Percentiles rank a stretch among this genome's conserved stretches.
Evolutionary conservation across 23 tunicate species (phyloP).

Genomic region (Halocynthia aurantium): DNA sequence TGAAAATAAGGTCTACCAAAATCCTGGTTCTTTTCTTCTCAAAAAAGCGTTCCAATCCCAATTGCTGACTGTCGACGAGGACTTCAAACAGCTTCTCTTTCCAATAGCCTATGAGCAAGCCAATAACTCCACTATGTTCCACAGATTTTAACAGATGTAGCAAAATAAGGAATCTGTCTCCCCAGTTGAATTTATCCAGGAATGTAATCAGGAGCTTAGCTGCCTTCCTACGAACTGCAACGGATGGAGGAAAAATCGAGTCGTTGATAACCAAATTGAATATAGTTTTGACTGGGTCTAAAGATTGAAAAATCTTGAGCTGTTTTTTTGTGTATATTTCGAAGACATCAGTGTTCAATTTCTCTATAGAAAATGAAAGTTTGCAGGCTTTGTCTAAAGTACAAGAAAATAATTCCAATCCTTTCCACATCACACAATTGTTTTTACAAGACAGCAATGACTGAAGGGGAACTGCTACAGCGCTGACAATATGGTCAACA

Average conservation of each 20-base stretch:
- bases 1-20: slow-evolving; percentile 21
- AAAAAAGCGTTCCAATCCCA: background rate
- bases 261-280: background rate
- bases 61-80: slow-evolving; percentile 12
- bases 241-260: background rate
- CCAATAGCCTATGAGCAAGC: slow-evolving; percentile 46
- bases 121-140: slow-evolving; percentile 41
- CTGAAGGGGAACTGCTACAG: background rate
- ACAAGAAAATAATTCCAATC: slow-evolving; percentile 9
- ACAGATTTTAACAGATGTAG: slow-evolving; percentile 15
- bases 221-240: slow-evolving; percentile 3
- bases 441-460: slow-evolving; percentile 14
- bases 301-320: background rate
- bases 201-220: slow-evolving; percentile 5
- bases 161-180: slow-evolving; percentile 37
- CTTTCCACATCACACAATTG: slow-evolving; percentile 22
- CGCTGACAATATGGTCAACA: background rate
- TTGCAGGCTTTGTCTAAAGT: background rate
- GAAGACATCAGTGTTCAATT: background rate
- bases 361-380: background rate
- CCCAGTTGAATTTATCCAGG: slow-evolving; percentile 60
- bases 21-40: slow-evolving; percentile 10
- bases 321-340: background rate
- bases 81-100: slow-evolving; percentile 58
- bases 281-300: background rate